phyloP scores from a whole-genome alignment of 1,140 invertebrate species.

The Temnothorax curvispinosus region DNA sequence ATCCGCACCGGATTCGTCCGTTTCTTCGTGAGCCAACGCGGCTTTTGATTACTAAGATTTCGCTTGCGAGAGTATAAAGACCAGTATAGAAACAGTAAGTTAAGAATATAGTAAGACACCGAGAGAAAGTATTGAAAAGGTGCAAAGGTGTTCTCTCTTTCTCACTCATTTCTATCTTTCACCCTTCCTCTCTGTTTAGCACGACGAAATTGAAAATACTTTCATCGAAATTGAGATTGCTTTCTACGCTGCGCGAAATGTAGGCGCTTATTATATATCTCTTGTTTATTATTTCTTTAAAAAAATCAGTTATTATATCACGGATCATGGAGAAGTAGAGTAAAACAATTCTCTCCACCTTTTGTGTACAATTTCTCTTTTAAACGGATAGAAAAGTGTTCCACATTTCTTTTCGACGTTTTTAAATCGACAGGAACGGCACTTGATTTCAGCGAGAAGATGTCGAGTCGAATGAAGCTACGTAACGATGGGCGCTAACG shows the following conservation, averaged over 20 bases:
- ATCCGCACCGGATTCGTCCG: neutral
- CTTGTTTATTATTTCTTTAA: neutral
- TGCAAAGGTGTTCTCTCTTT: slow-evolving; percentile 12
- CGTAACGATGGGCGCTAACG: neutral
- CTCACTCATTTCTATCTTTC: neutral
- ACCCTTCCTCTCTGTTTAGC: neutral
- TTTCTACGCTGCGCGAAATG: neutral
- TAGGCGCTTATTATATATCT: neutral
- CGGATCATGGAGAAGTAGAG: neutral
- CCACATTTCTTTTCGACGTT: neutral
- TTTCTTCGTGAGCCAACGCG: slow-evolving; percentile 21
- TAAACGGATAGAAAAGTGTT: neutral
- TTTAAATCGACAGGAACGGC: neutral
- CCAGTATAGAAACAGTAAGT: neutral
- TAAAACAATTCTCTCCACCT: neutral
- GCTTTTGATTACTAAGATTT: slow-evolving; percentile 20
- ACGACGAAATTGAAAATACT: slow-evolving; percentile 18
- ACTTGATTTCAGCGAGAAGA: neutral
- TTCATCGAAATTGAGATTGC: slow-evolving; percentile 15
- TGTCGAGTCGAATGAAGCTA: neutral
- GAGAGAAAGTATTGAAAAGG: slow-evolving; percentile 58
- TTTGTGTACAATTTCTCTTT: neutral
- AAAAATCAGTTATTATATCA: neutral
- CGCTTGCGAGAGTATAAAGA: too few relatives aligned
- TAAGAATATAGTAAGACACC: neutral